phyloP scores from a whole-genome alignment of 2,113 vertebrate species.

The Gymnocephalus cernua region DNA sequence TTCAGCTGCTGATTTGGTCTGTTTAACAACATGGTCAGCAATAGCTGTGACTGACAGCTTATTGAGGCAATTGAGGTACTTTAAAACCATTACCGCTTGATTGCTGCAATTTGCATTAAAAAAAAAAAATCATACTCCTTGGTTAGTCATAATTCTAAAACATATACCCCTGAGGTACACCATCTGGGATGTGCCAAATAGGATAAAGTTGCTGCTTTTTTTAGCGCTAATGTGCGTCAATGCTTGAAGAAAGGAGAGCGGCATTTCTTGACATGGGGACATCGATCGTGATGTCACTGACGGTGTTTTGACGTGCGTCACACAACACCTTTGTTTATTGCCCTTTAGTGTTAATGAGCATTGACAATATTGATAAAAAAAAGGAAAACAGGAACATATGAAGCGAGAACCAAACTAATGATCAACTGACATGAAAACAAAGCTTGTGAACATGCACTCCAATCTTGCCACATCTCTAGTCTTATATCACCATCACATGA shows the following conservation, averaged over 20 bases:
- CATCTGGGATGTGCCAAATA: background rate
- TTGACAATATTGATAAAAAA: background rate
- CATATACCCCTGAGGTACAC: background rate
- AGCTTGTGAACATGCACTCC: background rate
- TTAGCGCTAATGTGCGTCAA: background rate
- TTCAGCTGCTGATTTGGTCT: background rate
- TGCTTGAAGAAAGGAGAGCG: background rate
- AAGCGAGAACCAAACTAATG: background rate
- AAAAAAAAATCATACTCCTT: no score
- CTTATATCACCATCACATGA: background rate
- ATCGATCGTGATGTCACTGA: background rate
- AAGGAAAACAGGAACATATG: no score
- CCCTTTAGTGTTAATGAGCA: background rate
- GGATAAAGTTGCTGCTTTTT: background rate
- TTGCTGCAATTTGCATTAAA: no score
- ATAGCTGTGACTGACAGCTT: no score
- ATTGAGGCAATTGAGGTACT: no score
- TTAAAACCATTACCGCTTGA: no score
- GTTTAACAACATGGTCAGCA: background rate
- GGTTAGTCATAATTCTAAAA: no score
- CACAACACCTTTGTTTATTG: background rate
- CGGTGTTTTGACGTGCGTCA: background rate
- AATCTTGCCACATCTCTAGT: background rate
- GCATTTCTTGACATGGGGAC: background rate
- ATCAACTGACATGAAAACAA: background rate